These are phyloP conservation scores for Adrianichthys oophorus DNA, from an alignment of 2,797 vertebrate species.

Conservation along the genomic window DNA sequence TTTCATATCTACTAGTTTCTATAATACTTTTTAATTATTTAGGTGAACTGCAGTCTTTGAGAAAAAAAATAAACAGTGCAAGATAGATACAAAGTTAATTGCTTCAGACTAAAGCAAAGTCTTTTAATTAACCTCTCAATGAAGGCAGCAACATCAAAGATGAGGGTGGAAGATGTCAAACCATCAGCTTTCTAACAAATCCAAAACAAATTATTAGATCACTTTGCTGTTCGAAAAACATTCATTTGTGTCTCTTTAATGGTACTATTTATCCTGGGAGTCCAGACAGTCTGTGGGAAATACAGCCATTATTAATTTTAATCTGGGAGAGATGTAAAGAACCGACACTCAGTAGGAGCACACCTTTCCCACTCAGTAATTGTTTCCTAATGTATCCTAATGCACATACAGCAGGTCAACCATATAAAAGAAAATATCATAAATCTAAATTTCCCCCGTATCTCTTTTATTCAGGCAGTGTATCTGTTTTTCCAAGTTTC, in stretches of 20 bases:
- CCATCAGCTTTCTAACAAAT: conserved; percentile 32
- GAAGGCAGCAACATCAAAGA: conserved; percentile 33
- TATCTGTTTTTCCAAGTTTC: conserved; percentile 60
- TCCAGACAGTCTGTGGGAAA: conserved; percentile 24
- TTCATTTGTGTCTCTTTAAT: conserved; percentile 21
- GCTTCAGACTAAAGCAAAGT: conserved; percentile 45
- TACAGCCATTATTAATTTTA: conserved; percentile 49
- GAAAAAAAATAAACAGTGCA: conserved; percentile 43
- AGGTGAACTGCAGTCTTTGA: conserved; percentile 44
- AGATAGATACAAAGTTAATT: conserved; percentile 58
- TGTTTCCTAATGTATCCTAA: conserved; percentile 44
- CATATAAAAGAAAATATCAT: conserved; percentile 55
- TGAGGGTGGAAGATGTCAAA: conserved; percentile 38
- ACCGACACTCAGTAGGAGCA: conserved; percentile 19
- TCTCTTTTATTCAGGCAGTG: conserved; percentile 42
- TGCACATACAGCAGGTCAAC: conserved; percentile 50
- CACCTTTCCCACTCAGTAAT: conserved; percentile 37
- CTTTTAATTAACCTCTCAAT: conserved; percentile 64
- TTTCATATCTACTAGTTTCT: conserved; percentile 32
- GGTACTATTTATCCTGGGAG: conserved; percentile 25
- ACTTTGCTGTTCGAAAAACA: conserved; percentile 34
- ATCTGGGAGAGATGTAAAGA: conserved; percentile 35
- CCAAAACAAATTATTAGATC: conserved; percentile 22
- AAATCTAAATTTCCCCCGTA: conserved; percentile 58
- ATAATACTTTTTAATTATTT: conserved; percentile 49